Base-by-base conservation (phyloP, 2,888 invertebrate genomes). In the Perithous albicinctus region DNA sequence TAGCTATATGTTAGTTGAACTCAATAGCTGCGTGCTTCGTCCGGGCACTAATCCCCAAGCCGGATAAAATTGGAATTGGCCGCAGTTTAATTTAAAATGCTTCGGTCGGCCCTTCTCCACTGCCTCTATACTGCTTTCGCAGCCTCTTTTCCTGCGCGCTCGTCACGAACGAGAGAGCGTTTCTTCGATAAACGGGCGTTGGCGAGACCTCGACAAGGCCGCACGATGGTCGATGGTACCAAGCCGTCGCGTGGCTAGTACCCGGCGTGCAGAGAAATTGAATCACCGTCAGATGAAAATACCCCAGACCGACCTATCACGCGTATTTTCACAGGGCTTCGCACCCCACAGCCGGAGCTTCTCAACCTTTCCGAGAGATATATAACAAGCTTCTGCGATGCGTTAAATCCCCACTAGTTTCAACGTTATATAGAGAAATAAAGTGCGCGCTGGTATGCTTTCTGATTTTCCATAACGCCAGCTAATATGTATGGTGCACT, bases 41-140 rank as follows among this genome's bases (percentile, higher is more conserved):
- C 64, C 76, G 72, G 15, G 61, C 72, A 43, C 66, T 67, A 80
- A 80, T 80, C 80, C 80, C 32, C 51, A 72, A 77, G 66, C 76
- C 80, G 82, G 80, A 87, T 88, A 84, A 85, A 87, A 88, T 87
- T 87, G 86, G 82, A 87, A 87, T 86, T 85, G 87, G 85, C 84
- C 83, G 83, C 85, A 84, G 85, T 86, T 88, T 88, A 84, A 88
- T 87, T 88, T 87, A 82, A 86, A 87, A 86, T 83, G 82, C 85
- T 87, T 87, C 85, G 64, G 72, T 78, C 70, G 75, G 67, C 70
- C 73, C 78, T 35, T 15, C 48, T 48, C 74, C 63, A 29, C 38
- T 63, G n/a, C 46, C 77, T 51, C 74, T 48, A n/a, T n/a, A 32
- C 54, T 54, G 66, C 56, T 54, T 18, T 12, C 64, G 54, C 38